These are phyloP conservation scores for Lutraria lutraria DNA, from an alignment of 2,888 invertebrate genomes.

Conservation along the genomic window DNA sequence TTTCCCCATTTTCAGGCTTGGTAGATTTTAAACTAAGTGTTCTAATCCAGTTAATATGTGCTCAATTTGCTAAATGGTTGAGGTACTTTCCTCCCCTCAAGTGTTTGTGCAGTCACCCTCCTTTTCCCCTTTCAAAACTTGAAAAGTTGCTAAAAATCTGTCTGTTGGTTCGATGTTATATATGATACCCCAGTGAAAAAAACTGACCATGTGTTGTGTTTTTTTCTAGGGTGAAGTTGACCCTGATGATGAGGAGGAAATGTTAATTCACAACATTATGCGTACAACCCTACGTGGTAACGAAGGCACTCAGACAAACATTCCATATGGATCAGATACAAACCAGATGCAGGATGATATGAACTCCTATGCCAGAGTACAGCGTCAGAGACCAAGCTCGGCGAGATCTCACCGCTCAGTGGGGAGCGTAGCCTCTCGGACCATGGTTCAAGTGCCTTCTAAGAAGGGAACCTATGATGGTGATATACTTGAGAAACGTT, in stretches of 20 bases:
- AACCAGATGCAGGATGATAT: constrained; percentile 31
- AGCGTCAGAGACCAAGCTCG: constrained; percentile 67
- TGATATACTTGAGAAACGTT: constrained; percentile 82
- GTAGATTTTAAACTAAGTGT: no score
- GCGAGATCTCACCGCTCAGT: constrained; percentile 74
- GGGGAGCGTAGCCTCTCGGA: constrained; percentile 68
- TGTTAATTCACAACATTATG: constrained; percentile 79
- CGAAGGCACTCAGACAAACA: constrained; percentile 37
- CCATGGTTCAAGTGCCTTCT: constrained; percentile 58
- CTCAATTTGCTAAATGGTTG: no score
- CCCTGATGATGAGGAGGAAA: constrained; percentile 81
- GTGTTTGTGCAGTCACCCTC: no score
- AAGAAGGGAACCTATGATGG: constrained; percentile 78
- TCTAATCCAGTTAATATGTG: no score
- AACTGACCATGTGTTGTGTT: not conserved
- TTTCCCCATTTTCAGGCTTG: no score
- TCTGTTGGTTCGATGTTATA: no score
- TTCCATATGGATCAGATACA: constrained; percentile 28
- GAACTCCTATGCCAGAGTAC: constrained; percentile 36
- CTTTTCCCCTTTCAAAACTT: no score
- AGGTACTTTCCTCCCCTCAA: no score
- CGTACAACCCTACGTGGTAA: constrained; percentile 74
- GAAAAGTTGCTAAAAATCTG: no score
- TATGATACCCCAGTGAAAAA: no score
- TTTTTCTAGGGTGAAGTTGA: constrained; percentile 70